Evolutionary conservation across 2,113 vertebrate species (phyloP).

Genomic region (Catagonus wagneri): DNA sequence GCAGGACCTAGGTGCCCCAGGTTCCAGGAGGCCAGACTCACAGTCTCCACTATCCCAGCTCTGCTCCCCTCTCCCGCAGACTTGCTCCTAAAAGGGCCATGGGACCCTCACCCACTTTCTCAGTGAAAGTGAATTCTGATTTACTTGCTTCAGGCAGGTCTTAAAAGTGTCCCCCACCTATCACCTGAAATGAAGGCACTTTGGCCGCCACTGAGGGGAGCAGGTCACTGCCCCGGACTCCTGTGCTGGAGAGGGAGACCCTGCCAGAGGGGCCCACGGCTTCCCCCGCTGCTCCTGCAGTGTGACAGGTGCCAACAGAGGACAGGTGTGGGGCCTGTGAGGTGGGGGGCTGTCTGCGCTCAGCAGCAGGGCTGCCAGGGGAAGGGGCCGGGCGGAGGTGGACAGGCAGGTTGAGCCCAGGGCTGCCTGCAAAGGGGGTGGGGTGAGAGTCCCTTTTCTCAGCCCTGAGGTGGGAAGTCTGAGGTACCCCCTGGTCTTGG

Average conservation of each 20-base stretch:
- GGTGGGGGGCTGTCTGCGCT: background rate
- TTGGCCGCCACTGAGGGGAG: background rate
- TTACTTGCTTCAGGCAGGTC: background rate
- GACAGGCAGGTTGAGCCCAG: background rate
- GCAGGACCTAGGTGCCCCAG: too few relatives aligned
- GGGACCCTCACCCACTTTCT: background rate
- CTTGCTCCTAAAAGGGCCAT: background rate
- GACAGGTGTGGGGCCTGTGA: fast-evolving
- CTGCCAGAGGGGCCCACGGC: background rate
- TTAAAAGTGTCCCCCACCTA: background rate
- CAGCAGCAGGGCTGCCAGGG: background rate
- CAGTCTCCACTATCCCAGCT: too few relatives aligned
- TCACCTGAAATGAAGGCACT: background rate
- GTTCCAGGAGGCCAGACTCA: fast-evolving
- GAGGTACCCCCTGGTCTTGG: background rate
- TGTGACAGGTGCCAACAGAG: too few relatives aligned
- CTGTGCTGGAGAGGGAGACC: fast-evolving
- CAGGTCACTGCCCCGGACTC: background rate
- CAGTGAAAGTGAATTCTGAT: background rate
- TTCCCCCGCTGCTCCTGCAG: too few relatives aligned
- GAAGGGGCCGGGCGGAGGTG: too few relatives aligned
- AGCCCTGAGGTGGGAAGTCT: background rate
- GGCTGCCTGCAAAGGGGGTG: background rate
- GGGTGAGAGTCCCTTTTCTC: background rate
- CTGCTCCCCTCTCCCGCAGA: too few relatives aligned